These are phyloP conservation scores for Stramonita haemastoma DNA, from an alignment of 2,888 invertebrate genomes.

Conservation along the genomic window DNA sequence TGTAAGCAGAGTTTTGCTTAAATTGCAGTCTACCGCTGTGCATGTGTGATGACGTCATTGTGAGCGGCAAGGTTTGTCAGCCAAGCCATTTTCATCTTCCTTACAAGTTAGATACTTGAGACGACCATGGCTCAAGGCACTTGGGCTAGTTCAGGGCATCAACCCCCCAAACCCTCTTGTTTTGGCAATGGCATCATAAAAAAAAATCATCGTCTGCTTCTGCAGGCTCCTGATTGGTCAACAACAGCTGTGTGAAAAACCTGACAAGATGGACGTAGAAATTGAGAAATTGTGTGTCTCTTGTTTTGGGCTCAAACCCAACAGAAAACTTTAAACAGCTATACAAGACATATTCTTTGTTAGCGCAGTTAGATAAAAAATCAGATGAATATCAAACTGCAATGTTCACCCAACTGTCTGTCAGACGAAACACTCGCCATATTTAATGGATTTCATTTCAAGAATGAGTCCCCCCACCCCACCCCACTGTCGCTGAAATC, in stretches of 20 bases:
- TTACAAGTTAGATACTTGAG: background rate
- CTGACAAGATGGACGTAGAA: no score
- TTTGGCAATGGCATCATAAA: no score
- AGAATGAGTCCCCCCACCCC: no score
- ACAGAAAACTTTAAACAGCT: background rate
- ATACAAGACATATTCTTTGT: background rate
- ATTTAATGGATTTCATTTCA: background rate
- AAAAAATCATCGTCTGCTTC: no score
- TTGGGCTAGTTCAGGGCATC: background rate
- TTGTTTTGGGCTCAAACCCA: no score
- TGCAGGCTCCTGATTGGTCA: no score
- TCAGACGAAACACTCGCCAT: background rate
- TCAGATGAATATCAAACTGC: background rate
- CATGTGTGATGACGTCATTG: background rate
- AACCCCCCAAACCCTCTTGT: background rate
- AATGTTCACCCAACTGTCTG: no score
- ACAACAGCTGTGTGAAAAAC: no score
- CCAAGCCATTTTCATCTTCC: background rate
- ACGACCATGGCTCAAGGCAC: background rate
- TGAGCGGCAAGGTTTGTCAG: background rate
- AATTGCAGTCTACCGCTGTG: background rate
- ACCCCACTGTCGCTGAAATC: background rate
- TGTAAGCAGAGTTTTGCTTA: background rate
- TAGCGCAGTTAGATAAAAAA: background rate
- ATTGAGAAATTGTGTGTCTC: no score